These are phyloP conservation scores for Masticophis lateralis DNA, from an alignment of 2,797 vertebrate species.

Conservation along the genomic window DNA sequence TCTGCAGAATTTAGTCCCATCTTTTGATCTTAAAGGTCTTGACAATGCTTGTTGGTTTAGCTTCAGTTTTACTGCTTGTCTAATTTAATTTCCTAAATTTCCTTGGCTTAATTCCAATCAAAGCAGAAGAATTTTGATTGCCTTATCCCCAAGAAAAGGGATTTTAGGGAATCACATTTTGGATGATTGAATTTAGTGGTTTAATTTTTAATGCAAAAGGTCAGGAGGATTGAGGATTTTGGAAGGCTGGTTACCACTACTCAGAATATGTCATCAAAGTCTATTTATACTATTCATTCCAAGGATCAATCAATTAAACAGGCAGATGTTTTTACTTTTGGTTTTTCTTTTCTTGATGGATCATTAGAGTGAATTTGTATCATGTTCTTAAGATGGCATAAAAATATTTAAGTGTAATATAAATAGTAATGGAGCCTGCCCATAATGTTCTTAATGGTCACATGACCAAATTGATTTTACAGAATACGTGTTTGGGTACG, in stretches of 20 bases:
- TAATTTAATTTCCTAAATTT: background rate
- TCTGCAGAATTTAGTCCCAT: background rate
- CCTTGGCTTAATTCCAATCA: background rate
- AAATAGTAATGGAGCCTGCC: background rate
- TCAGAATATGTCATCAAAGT: background rate
- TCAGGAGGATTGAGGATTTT: background rate
- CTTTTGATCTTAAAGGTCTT: background rate
- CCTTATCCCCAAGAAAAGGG: fast-evolving
- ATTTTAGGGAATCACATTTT: background rate
- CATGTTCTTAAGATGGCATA: background rate
- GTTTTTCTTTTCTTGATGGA: background rate
- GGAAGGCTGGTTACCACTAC: background rate
- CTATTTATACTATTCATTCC: background rate
- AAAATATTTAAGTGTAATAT: background rate
- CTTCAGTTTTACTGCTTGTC: background rate
- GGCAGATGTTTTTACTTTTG: background rate
- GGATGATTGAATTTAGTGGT: background rate
- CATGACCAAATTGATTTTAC: background rate
- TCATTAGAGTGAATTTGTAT: background rate
- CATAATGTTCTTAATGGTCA: background rate
- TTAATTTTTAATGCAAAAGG: background rate
- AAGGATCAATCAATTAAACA: background rate
- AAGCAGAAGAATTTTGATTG: background rate
- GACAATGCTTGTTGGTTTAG: background rate
- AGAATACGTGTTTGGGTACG: background rate